Base-by-base conservation (phyloP, 2,888 invertebrate genomes). In the Nomada fabriciana region DNA sequence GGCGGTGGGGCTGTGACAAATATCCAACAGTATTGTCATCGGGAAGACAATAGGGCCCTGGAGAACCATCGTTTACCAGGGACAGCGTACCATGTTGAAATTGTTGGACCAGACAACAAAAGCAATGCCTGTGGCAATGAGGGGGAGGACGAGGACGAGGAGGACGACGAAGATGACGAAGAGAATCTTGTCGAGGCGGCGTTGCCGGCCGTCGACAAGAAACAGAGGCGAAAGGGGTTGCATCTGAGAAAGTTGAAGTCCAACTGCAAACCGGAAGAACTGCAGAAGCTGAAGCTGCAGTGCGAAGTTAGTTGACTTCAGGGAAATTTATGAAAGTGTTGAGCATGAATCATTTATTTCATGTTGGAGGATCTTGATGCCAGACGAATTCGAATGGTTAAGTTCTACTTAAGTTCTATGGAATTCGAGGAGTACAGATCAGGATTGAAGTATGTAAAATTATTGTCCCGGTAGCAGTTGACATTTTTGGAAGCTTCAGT, bases 181-280 rank as follows among this genome's bases (percentile, higher is more conserved):
- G 91, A 94, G 18, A 96, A 96, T 86, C 95, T 96, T 59, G 96
- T 97, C 11, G 97, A 97, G 92, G 96, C 97, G 0, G 95, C 96
- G 0, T 93, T 96, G 68, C 97, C 97, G 4, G 94, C 94, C n/a
- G 88, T 91, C 0, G 96, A 96, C 92, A 95, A 96, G 86, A 95
- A 96, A 69, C 96, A 96, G 91, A 89, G 90, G 29, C 95, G 96
- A 92, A 95, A 96, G 86, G 95, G 96, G 65, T 95, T 96, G 18
- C 96, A 97, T 91, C 91, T 97, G 86, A 96, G 97, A 90, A 96
- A 95, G 94, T 95, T 94, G 90, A 97, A 96, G 92, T 97, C 97
- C 15, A 97, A 97, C 84, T 98, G 98, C 92, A 97, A 97, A 90
- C 96, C 97, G 0, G 96, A 97, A 82, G 96, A 97, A 86, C 94